Percentiles rank a stretch among this genome's conserved stretches.
phyloP scores from a whole-genome alignment of 2,113 vertebrate genomes.

The Scolopax mira region DNA sequence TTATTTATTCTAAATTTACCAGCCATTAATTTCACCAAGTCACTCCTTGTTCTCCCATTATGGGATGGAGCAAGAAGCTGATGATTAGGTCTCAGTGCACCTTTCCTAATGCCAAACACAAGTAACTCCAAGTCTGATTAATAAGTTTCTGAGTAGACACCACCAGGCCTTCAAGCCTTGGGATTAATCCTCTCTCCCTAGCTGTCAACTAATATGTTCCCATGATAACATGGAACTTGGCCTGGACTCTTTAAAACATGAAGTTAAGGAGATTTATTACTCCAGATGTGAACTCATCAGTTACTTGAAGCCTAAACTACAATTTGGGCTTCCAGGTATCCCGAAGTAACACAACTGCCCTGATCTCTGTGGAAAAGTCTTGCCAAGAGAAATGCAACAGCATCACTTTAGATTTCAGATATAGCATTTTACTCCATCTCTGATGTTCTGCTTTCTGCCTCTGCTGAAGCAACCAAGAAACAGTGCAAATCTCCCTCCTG shows the following conservation, averaged over 20 bases:
- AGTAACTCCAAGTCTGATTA: not conserved
- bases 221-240: not conserved
- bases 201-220: not conserved
- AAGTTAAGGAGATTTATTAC: not conserved
- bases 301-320: not conserved
- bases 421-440: not conserved
- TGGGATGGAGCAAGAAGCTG: not conserved
- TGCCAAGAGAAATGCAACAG: not conserved
- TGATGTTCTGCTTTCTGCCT: not conserved
- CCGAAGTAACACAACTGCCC: not conserved
- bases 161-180: not conserved
- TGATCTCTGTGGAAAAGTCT: not conserved
- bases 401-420: not conserved
- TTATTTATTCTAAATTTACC: slow-evolving; percentile 60
- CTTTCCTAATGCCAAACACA: not conserved
- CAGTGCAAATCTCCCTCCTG: not conserved
- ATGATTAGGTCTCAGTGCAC: not conserved
- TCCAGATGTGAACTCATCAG: not conserved
- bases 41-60: slow-evolving; percentile 4
- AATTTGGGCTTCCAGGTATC: not conserved
- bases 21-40: slow-evolving; percentile 36
- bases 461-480: not conserved
- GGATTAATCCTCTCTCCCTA: not conserved
- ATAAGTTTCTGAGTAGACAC: not conserved
- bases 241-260: not conserved